A percentile compares a stretch with the other conserved stretches of the same genome.
phyloP scores from a whole-genome alignment of 2,113 vertebrate species.

The Vulpes vulpes region DNA sequence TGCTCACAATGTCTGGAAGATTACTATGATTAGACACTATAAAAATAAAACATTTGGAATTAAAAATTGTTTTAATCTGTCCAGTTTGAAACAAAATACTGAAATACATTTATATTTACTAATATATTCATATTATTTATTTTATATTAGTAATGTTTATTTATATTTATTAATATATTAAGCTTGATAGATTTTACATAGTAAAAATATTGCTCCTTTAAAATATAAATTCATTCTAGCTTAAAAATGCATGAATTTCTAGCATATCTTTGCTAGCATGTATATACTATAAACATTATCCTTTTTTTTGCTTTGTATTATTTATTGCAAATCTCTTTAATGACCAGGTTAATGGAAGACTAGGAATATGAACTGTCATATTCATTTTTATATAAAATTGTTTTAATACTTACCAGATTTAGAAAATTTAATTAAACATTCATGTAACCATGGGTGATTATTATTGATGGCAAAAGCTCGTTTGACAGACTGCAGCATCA shows the following conservation, averaged over 20 bases:
- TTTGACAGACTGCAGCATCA: conserved; percentile 92
- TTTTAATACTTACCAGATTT: conserved; percentile 87
- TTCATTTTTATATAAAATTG: conserved; percentile 24
- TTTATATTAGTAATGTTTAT: too few relatives aligned
- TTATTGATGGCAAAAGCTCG: conserved; percentile 89
- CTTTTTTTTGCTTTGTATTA: neutral
- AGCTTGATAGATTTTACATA: neutral
- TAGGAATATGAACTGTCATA: neutral
- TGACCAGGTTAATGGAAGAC: neutral
- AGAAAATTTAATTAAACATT: conserved; percentile 91
- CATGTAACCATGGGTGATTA: conserved; percentile 90
- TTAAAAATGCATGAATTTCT: conserved; percentile 42
- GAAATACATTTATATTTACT: conserved; percentile 6
- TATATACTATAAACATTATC: neutral
- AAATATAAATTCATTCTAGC: neutral
- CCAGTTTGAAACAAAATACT: conserved; percentile 44
- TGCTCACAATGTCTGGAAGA: conserved; percentile 89
- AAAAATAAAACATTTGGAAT: conserved; percentile 45
- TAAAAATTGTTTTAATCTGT: neutral
- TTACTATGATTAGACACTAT: conserved; percentile 90
- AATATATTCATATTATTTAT: too few relatives aligned
- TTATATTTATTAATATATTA: neutral
- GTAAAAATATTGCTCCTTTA: conserved; percentile 44
- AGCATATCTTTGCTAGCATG: neutral
- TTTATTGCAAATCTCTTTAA: neutral